Evolutionary conservation across 2,797 vertebrate species (phyloP).

Genomic region (Lithobates sylvaticus): DNA sequence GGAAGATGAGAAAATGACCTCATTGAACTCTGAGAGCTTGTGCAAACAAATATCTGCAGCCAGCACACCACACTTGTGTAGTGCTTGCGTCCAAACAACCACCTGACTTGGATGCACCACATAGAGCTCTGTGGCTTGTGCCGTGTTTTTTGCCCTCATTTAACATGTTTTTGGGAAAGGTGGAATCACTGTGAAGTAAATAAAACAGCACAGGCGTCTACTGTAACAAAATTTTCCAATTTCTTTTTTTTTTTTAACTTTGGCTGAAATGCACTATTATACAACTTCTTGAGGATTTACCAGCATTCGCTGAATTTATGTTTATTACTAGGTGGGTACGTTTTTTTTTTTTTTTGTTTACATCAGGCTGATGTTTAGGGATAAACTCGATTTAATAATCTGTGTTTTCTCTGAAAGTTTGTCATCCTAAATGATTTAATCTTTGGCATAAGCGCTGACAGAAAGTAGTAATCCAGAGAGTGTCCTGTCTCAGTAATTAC

Average conservation of each 20-base stretch:
- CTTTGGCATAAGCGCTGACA: background rate
- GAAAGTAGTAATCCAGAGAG: background rate
- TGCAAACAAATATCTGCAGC: conserved; percentile 71
- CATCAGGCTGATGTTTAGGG: background rate
- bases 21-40: conserved; percentile 76
- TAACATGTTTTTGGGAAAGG: conserved; percentile 37
- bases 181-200: conserved; percentile 54
- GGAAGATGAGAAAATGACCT: conserved; percentile 81
- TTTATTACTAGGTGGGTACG: conserved; percentile 9
- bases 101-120: conserved; percentile 64
- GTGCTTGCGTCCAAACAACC: conserved; percentile 59
- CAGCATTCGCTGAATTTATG: conserved; percentile 1
- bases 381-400: background rate
- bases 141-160: background rate
- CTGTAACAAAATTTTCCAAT: conserved; percentile 53
- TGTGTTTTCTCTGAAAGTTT: conserved; percentile 7
- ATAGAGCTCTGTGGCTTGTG: conserved; percentile 24
- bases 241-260: conserved; percentile 18
- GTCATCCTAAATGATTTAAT: background rate
- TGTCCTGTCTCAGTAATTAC: background rate
- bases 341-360: background rate
- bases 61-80: conserved; percentile 63
- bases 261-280: conserved; percentile 32
- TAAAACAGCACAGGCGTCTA: conserved; percentile 49
- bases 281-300: conserved; percentile 5